Percentiles rank a stretch among this genome's conserved stretches.
phyloP scores from a whole-genome alignment of 2,797 vertebrate genomes.

The Spheniscus humboldti region DNA sequence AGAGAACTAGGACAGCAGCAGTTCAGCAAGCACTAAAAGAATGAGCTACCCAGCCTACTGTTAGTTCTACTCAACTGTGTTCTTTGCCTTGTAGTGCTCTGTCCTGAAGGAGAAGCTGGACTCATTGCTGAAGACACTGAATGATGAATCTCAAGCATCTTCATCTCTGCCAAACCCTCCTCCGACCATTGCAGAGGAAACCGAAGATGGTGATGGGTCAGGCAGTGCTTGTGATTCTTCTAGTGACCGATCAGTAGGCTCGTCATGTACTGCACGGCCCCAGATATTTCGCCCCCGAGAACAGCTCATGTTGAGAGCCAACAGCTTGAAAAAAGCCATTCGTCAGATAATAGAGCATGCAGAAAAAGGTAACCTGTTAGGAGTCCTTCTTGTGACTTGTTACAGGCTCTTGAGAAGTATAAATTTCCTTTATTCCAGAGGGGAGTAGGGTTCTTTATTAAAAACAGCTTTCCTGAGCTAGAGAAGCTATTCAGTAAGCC shows the following conservation, averaged over 20 bases:
- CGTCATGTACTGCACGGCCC: conserved; percentile 74
- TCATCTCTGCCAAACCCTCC: conserved; percentile 80
- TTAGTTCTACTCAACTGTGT: background rate
- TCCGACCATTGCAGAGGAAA: conserved; percentile 90
- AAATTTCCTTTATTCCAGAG: background rate
- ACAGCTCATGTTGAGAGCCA: conserved; percentile 94
- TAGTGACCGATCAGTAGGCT: conserved; percentile 41
- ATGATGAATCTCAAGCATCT: conserved; percentile 89
- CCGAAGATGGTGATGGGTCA: conserved; percentile 79
- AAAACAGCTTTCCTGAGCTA: background rate
- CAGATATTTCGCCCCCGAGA: conserved; percentile 91
- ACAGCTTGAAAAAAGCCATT: conserved; percentile 97
- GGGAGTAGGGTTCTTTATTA: background rate
- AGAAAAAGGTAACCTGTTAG: conserved; percentile 82
- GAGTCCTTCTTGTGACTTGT: background rate
- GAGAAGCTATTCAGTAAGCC: background rate
- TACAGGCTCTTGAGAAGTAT: background rate
- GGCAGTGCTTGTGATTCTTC: conserved; percentile 62
- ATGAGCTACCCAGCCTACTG: background rate
- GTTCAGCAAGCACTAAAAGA: background rate
- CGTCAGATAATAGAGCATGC: conserved; percentile 96
- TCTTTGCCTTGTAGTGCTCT: conserved; percentile 77
- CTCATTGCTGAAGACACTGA: conserved; percentile 89
- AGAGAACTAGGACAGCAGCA: background rate
- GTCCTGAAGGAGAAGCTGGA: conserved; percentile 95